These are phyloP conservation scores for Drosophila longiperda DNA, from an alignment of 2,888 invertebrate genomes.

Conservation along the genomic window DNA sequence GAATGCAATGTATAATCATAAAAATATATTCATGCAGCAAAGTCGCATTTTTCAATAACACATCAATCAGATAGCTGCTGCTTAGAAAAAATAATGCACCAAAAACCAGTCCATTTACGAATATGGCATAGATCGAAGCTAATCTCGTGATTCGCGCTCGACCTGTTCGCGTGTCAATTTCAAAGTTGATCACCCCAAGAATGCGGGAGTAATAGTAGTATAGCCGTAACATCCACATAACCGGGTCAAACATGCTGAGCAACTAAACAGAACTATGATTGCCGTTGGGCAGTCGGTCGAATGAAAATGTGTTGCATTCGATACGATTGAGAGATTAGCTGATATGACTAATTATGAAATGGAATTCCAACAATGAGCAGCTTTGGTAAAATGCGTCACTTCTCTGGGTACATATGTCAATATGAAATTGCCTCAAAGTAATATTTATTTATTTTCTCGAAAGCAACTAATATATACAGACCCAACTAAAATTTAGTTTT, in stretches of 20 bases:
- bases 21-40: constrained; percentile 53
- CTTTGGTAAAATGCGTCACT: background rate
- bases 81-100: background rate
- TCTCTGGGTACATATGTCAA: background rate
- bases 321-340: constrained; percentile 11
- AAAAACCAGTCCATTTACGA: constrained; percentile 25
- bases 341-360: constrained; percentile 23
- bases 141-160: constrained; percentile 24
- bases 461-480: background rate
- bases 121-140: constrained; percentile 36
- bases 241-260: constrained; percentile 40
- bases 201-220: constrained; percentile 45
- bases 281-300: background rate
- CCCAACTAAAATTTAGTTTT: background rate
- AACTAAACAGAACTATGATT: constrained; percentile 28
- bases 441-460: background rate
- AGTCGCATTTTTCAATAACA: constrained; percentile 3
- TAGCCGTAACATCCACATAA: constrained; percentile 43
- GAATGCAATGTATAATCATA: constrained; percentile 24
- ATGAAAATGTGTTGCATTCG: background rate
- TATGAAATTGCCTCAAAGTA: background rate
- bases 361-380: background rate
- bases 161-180: constrained; percentile 48
- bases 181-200: constrained; percentile 61
- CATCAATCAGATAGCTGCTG: background rate